Conservation (phyloP, 2,888 invertebrate species). For the Spisula solida region DNA sequence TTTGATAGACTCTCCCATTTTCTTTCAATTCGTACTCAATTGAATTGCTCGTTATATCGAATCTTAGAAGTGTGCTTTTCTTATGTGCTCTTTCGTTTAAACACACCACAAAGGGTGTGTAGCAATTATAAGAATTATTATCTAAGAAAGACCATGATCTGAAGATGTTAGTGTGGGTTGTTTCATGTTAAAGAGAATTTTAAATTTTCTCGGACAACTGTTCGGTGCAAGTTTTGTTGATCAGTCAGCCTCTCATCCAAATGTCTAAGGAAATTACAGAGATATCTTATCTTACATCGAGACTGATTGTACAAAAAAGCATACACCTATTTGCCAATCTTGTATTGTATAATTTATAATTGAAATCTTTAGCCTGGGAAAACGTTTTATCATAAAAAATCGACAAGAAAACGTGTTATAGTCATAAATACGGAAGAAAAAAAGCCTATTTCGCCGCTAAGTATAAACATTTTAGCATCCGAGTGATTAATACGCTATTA, state of each 20-base stretch:
- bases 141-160: background rate
- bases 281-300: background rate
- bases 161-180: background rate
- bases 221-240: background rate
- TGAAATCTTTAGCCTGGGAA: slow-evolving; percentile 2
- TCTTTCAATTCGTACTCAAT: background rate
- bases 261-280: background rate
- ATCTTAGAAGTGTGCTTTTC: background rate
- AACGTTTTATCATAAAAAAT: slow-evolving; percentile 18
- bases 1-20: background rate
- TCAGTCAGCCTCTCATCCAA: background rate
- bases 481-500: background rate
- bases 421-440: background rate
- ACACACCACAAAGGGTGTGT: background rate
- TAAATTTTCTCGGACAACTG: background rate
- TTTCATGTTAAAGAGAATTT: background rate
- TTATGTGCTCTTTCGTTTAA: background rate
- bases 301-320: background rate
- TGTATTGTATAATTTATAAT: background rate
- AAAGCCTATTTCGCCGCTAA: background rate
- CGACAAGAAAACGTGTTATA: background rate
- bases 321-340: slow-evolving; percentile 12
- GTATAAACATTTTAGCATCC: background rate
- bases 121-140: background rate
- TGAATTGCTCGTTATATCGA: slow-evolving; percentile 1